Percentiles rank a stretch among this genome's conserved stretches.
Conservation (phyloP, 1,140 invertebrate species). For the Lepidotrigona ventralis region DNA sequence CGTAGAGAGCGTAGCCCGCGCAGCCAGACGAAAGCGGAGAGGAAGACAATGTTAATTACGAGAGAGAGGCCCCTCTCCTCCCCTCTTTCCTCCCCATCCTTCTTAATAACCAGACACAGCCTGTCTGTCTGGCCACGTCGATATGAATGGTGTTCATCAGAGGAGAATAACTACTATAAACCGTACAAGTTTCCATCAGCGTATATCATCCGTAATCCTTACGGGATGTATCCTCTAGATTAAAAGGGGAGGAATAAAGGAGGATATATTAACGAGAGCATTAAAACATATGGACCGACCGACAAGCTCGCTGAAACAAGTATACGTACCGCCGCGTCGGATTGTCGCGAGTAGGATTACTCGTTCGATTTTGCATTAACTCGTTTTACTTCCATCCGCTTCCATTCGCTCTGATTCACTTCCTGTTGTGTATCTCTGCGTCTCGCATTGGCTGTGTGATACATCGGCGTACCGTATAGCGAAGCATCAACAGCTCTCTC, state of each 20-base stretch:
- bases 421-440: background rate
- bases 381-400: background rate
- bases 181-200: conserved; percentile 74
- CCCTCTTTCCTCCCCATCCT: conserved; percentile 37
- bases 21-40: conserved; percentile 3
- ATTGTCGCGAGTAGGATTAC: conserved; percentile 52
- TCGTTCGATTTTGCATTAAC: conserved; percentile 32
- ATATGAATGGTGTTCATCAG: conserved; percentile 76
- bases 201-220: conserved; percentile 75
- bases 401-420: background rate
- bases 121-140: conserved; percentile 48
- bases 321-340: conserved; percentile 9
- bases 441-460: too few species aligned
- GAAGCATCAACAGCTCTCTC: background rate
- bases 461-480: background rate
- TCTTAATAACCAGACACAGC: conserved; percentile 71
- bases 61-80: background rate
- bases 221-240: conserved; percentile 47
- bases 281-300: conserved; percentile 67
- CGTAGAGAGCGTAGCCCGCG: conserved; percentile 29
- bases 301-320: conserved; percentile 44
- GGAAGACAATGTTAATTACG: conserved; percentile 77
- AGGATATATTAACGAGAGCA: conserved; percentile 72
- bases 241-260: conserved; percentile 55
- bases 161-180: conserved; percentile 70